Percentiles rank a stretch among this genome's conserved stretches.
Conservation (phyloP, 2,888 invertebrate genomes). For the Chrysodeixis includens region DNA sequence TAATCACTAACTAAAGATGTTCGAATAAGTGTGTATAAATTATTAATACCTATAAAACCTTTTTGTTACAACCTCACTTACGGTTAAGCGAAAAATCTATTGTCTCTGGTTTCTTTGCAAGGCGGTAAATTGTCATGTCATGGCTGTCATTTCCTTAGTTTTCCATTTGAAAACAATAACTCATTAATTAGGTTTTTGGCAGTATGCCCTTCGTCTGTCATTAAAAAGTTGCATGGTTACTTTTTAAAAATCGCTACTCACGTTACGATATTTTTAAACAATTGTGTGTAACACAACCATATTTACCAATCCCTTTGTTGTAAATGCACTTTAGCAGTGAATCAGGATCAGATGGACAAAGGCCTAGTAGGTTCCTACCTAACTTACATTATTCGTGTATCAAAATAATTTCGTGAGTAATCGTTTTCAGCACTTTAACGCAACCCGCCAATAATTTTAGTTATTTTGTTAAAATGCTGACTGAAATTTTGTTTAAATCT, state of each 20-base stretch:
- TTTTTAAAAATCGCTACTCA: neutral
- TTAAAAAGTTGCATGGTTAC: neutral
- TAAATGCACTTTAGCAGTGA: neutral
- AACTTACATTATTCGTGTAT: too few species aligned
- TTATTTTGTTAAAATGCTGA: too few species aligned
- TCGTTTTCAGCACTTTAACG: too few species aligned
- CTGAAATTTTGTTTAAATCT: too few species aligned
- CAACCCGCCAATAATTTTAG: too few species aligned
- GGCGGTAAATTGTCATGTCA: neutral
- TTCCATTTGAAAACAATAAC: neutral
- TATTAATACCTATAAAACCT: neutral
- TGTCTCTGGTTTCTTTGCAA: neutral
- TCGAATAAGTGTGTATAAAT: too few species aligned
- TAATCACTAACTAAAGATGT: too few species aligned
- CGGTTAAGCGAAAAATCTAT: too few species aligned
- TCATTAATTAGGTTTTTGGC: neutral
- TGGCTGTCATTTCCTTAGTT: neutral
- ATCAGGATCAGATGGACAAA: neutral
- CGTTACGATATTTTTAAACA: constrained; percentile 1
- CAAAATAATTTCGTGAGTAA: too few species aligned
- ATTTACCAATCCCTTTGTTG: neutral
- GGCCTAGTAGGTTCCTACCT: too few species aligned
- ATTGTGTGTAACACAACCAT: neutral
- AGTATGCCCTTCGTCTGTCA: constrained; percentile 1
- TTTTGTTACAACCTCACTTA: neutral